phyloP scores from a whole-genome alignment of 2,888 invertebrate genomes.

The Troides helena region DNA sequence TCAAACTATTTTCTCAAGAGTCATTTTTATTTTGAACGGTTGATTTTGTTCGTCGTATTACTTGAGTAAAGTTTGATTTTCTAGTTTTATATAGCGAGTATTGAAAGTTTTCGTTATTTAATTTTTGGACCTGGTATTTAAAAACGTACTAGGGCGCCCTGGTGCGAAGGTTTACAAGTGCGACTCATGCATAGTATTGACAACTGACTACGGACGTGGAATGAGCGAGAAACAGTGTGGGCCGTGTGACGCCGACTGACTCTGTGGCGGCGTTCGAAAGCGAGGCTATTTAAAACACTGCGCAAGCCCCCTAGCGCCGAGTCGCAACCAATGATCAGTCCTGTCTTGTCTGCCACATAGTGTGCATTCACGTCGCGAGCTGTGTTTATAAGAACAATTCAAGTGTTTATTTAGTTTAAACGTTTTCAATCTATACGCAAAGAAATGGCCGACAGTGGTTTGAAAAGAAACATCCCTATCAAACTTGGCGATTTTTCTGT shows the following conservation, averaged over 20 bases:
- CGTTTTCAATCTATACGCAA: conserved; percentile 57
- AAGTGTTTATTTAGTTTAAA: conserved; percentile 77
- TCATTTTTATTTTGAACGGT: no score
- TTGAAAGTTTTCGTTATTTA: no score
- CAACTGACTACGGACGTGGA: conserved; percentile 50
- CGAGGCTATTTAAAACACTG: conserved; percentile 81
- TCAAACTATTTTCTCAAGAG: no score
- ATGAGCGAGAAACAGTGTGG: conserved; percentile 80
- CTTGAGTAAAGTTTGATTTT: no score
- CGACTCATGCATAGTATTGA: no score
- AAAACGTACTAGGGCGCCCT: no score
- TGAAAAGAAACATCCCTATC: conserved; percentile 94
- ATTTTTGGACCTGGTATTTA: no score
- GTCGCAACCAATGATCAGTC: conserved; percentile 78
- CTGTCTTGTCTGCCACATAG: conserved; percentile 72
- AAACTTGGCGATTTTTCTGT: conserved; percentile 96
- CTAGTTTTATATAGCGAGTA: no score
- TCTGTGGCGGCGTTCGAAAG: conserved; percentile 64
- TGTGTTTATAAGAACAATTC: conserved; percentile 71
- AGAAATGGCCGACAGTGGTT: conserved; percentile 90
- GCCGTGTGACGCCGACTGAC: conserved; percentile 68
- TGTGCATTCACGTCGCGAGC: conserved; percentile 65
- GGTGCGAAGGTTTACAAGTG: no score
- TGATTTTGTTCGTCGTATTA: no score
- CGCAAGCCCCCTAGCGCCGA: conserved; percentile 79